Percentiles rank a stretch among this genome's conserved stretches.
Evolutionary conservation across 2,888 invertebrate species (phyloP).

Genomic region (Drosophila infuscata): DNA sequence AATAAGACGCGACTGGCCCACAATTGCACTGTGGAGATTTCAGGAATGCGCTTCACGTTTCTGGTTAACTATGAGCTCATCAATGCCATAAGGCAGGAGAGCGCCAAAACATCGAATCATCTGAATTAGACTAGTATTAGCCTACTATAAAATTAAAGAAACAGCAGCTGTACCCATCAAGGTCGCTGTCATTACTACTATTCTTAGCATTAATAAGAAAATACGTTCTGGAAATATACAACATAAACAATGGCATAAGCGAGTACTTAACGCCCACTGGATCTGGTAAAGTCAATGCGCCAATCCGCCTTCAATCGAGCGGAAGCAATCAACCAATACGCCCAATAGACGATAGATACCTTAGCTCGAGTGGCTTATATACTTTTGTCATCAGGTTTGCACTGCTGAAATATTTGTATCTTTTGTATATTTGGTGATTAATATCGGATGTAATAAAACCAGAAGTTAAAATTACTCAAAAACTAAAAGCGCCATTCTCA

Average conservation of each 20-base stretch:
- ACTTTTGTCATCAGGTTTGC: background rate
- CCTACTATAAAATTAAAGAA: conserved; percentile 12
- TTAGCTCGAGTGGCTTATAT: background rate
- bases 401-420: background rate
- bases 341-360: background rate
- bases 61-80: conserved; percentile 96
- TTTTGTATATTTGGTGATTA: background rate
- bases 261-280: conserved; percentile 51
- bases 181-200: conserved; percentile 36
- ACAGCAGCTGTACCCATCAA: conserved; percentile 24
- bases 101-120: conserved; percentile 90
- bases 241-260: conserved; percentile 31
- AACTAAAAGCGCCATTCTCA: background rate
- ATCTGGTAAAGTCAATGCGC: conserved; percentile 40
- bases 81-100: conserved; percentile 94
- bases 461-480: background rate
- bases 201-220: conserved; percentile 50
- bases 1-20: conserved; percentile 96
- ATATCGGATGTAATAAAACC: background rate
- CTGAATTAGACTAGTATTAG: conserved; percentile 71
- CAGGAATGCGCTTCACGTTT: conserved; percentile 96
- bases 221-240: conserved; percentile 53
- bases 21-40: conserved; percentile 97
- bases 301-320: conserved; percentile 60
- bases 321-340: conserved; percentile 42